Percentiles rank a stretch among this genome's conserved stretches.
Evolutionary conservation across 2,888 invertebrate species (phyloP).

Genomic region (Microctonus hyperodae): DNA sequence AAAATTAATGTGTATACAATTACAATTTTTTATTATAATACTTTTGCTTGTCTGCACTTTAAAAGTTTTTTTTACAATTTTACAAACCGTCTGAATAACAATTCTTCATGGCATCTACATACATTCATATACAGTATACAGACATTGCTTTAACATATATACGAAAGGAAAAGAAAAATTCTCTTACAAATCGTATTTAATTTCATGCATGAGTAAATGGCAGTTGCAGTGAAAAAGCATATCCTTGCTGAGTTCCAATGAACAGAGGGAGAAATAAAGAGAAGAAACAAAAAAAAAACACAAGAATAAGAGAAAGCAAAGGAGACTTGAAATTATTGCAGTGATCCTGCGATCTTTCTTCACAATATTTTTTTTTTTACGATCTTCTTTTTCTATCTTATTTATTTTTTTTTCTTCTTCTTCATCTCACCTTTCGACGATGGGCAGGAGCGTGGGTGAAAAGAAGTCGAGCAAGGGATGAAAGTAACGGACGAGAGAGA

Average conservation of each 20-base stretch:
- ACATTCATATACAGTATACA: too few species aligned
- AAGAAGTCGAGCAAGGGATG: neutral
- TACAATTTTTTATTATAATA: too few species aligned
- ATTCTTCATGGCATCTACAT: neutral
- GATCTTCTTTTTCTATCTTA: too few species aligned
- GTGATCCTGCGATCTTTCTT: constrained; percentile 27
- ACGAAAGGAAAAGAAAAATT: constrained; percentile 31
- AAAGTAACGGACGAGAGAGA: constrained; percentile 3
- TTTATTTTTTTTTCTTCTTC: constrained; percentile 17
- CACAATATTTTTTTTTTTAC: constrained; percentile 28
- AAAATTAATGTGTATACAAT: too few species aligned
- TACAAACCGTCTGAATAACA: constrained; percentile 2
- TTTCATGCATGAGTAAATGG: constrained; percentile 39
- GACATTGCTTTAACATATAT: neutral
- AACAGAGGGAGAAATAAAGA: neutral
- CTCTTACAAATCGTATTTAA: constrained; percentile 41
- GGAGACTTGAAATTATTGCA: constrained; percentile 27
- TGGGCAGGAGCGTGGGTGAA: neutral
- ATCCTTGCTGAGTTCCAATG: constrained; percentile 11
- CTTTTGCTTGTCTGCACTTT: neutral
- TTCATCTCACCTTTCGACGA: constrained; percentile 15
- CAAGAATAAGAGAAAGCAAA: neutral
- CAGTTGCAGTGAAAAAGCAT: constrained; percentile 24
- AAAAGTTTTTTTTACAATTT: neutral
- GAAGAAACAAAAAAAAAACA: constrained; percentile 1